A percentile compares a stretch with the other conserved stretches of the same genome.
These are phyloP conservation scores for Anisognathus igniventris DNA, from an alignment of 2,797 vertebrate genomes.

Conservation along the genomic window DNA sequence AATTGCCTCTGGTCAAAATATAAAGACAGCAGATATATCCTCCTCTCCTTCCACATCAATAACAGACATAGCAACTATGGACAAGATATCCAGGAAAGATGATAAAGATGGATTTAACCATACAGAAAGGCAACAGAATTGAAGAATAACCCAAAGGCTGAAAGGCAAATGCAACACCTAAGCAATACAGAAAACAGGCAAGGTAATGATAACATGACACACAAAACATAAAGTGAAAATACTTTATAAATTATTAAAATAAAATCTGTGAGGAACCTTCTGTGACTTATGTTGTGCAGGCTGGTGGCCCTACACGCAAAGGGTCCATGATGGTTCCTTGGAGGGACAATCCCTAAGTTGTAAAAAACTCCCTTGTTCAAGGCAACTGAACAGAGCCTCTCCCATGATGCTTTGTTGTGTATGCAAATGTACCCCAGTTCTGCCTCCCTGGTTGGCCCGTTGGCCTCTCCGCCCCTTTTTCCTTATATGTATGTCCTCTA, in stretches of 20 bases:
- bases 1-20: background rate
- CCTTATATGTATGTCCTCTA: background rate
- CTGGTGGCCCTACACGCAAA: background rate
- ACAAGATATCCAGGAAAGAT: background rate
- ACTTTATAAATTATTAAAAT: background rate
- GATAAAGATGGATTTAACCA: background rate
- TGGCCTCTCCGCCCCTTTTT: background rate
- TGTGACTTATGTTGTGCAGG: background rate
- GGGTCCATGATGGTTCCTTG: background rate
- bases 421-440: background rate
- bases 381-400: background rate
- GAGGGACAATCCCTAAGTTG: background rate
- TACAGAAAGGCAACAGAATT: background rate
- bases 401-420: background rate
- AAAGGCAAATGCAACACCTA: background rate
- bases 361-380: background rate
- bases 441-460: background rate
- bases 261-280: background rate
- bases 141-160: background rate
- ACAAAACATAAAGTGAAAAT: background rate
- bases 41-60: background rate
- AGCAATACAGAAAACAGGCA: background rate
- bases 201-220: background rate
- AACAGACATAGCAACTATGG: background rate
- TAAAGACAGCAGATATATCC: background rate